Percentiles rank a stretch among this genome's conserved stretches.
Conservation (phyloP, 2,888 invertebrate genomes). For the Sabatieria punctata region DNA sequence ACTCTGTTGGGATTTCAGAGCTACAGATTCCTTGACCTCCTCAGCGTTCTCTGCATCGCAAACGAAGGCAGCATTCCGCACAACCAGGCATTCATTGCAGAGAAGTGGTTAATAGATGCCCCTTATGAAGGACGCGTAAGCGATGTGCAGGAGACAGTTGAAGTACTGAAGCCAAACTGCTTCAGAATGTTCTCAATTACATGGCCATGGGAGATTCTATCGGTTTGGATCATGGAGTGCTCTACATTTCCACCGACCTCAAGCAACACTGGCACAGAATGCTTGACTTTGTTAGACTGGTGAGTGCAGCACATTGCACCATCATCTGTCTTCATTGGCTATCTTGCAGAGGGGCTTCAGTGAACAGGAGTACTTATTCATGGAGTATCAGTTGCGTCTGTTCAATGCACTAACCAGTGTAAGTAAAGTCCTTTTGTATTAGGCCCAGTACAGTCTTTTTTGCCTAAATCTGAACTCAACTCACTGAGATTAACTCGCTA, state of each 20-base stretch:
- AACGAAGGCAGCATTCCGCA: not conserved
- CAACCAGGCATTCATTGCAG: slow-evolving; percentile 5
- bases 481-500: too few species aligned
- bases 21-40: slow-evolving; percentile 4
- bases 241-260: slow-evolving; percentile 27
- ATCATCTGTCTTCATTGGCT: not conserved
- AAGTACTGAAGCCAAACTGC: too few species aligned
- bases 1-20: too few species aligned
- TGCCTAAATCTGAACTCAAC: too few species aligned
- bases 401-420: slow-evolving; percentile 25
- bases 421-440: too few species aligned
- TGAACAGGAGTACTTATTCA: slow-evolving; percentile 27
- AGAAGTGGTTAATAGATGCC: not conserved
- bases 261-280: slow-evolving; percentile 26
- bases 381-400: slow-evolving; percentile 31
- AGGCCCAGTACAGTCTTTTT: too few species aligned
- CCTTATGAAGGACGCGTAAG: not conserved
- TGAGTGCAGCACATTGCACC: not conserved
- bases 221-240: not conserved
- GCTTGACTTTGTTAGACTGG: slow-evolving; percentile 23
- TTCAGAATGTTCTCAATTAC: slow-evolving; percentile 31
- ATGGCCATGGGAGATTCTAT: not conserved
- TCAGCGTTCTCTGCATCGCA: slow-evolving; percentile 1
- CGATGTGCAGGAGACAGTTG: too few species aligned
- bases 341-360: not conserved